Evolutionary conservation across 2,113 vertebrate species (phyloP).

Genomic region (Leucosticte australis): DNA sequence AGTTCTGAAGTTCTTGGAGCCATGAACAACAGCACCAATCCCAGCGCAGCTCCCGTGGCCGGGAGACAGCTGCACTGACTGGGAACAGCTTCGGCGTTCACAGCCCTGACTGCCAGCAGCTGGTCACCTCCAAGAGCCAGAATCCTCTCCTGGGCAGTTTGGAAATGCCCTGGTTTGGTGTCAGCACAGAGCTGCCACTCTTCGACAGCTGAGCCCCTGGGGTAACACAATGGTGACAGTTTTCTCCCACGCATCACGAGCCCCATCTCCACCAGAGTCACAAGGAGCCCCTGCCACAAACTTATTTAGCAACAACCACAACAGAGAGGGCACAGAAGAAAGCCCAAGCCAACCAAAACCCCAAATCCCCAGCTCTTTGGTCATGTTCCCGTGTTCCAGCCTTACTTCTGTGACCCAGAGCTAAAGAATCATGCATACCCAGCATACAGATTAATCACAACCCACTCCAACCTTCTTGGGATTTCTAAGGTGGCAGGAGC

Average conservation of each 20-base stretch:
- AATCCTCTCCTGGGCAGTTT: background rate
- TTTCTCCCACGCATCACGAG: background rate
- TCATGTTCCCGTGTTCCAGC: accelerated
- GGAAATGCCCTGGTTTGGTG: background rate
- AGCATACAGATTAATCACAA: accelerated
- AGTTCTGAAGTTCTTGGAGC: background rate
- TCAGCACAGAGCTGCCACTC: background rate
- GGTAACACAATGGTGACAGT: accelerated
- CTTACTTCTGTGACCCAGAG: background rate
- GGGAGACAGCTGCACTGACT: background rate
- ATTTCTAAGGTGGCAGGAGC: background rate
- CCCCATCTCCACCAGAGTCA: background rate
- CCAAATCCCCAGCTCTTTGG: too few species aligned
- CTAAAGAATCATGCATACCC: background rate
- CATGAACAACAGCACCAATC: background rate
- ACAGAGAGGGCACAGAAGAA: background rate
- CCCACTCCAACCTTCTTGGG: too few species aligned
- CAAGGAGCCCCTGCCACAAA: background rate
- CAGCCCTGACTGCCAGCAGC: background rate
- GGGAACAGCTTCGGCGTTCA: background rate
- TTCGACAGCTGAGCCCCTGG: accelerated
- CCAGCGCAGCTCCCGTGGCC: background rate
- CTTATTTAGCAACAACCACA: background rate
- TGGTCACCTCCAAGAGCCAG: background rate
- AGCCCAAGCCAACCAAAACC: background rate